Evolutionary conservation across 2,888 invertebrate genomes (phyloP).

Genomic region (Lasioglossum marginatum): DNA sequence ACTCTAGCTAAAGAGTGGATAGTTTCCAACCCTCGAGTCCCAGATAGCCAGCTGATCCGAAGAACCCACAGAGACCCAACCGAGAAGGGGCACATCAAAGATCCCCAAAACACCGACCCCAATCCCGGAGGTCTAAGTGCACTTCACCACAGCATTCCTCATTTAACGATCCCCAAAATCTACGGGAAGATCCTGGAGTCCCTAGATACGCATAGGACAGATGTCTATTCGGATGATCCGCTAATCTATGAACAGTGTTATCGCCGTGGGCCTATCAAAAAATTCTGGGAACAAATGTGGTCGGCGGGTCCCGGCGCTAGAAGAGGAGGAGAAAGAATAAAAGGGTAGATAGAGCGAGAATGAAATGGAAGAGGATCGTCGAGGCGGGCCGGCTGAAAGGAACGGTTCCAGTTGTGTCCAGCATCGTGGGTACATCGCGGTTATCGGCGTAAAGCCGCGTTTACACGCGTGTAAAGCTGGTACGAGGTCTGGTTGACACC

Average conservation of each 20-base stretch:
- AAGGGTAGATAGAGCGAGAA: neutral
- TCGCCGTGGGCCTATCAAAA: constrained; percentile 41
- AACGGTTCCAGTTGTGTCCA: constrained; percentile 42
- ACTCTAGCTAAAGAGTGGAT: neutral
- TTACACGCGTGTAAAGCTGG: constrained; percentile 72
- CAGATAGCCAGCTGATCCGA: neutral
- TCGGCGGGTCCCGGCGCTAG: neutral
- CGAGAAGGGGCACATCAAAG: neutral
- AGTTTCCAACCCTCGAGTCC: neutral
- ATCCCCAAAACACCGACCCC: neutral
- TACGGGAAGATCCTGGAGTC: constrained; percentile 9
- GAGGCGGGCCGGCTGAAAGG: constrained; percentile 6
- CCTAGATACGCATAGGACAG: neutral
- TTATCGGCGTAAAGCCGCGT: constrained; percentile 71
- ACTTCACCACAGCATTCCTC: constrained; percentile 8
- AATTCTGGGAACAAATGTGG: constrained; percentile 35
- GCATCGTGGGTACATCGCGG: constrained; percentile 61
- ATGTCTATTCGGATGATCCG: neutral
- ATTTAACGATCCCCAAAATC: constrained; percentile 9
- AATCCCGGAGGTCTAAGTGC: neutral
- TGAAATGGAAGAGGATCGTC: neutral
- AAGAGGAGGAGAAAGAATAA: neutral
- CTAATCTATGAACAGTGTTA: constrained; percentile 47
- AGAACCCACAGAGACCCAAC: neutral
- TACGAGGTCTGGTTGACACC: constrained; percentile 62